These are phyloP conservation scores for Limosa lapponica DNA, from an alignment of 2,797 vertebrate genomes.

Conservation along the genomic window DNA sequence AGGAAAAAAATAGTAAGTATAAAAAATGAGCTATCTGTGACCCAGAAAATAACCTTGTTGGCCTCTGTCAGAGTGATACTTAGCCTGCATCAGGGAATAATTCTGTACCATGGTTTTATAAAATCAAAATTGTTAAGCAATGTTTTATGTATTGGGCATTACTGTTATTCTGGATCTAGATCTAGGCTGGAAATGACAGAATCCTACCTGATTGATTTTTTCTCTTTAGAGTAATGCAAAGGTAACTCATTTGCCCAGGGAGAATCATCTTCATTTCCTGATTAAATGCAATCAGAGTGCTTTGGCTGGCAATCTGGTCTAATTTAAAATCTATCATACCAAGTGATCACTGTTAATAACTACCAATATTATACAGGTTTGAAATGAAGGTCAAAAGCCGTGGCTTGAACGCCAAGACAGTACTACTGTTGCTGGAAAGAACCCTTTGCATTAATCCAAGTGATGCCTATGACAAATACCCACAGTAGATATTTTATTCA, in stretches of 20 bases:
- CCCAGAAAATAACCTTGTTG: slow-evolving; percentile 26
- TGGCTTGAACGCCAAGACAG: slow-evolving; percentile 44
- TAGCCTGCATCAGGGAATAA: neutral
- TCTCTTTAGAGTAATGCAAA: neutral
- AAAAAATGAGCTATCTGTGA: neutral
- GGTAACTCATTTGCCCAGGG: slow-evolving; percentile 40
- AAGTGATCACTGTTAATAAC: slow-evolving; percentile 68
- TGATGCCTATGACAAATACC: neutral
- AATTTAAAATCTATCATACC: slow-evolving; percentile 74
- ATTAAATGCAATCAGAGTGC: slow-evolving; percentile 73
- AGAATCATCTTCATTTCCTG: slow-evolving; percentile 54
- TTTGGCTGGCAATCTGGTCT: slow-evolving; percentile 56
- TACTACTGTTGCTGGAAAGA: neutral
- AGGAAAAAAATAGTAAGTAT: neutral
- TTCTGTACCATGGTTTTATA: neutral
- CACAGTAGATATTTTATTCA: neutral
- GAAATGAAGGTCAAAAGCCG: slow-evolving; percentile 70
- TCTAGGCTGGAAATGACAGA: neutral
- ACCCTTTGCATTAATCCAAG: neutral
- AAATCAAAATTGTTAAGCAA: slow-evolving; percentile 5
- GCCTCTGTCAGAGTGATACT: neutral
- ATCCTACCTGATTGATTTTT: neutral
- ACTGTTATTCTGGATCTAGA: neutral
- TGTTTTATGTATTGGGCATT: slow-evolving; percentile 15
- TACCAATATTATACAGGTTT: slow-evolving; percentile 44